These are phyloP conservation scores for Merops nubicus DNA, from an alignment of 2,113 vertebrate species.

Conservation along the genomic window DNA sequence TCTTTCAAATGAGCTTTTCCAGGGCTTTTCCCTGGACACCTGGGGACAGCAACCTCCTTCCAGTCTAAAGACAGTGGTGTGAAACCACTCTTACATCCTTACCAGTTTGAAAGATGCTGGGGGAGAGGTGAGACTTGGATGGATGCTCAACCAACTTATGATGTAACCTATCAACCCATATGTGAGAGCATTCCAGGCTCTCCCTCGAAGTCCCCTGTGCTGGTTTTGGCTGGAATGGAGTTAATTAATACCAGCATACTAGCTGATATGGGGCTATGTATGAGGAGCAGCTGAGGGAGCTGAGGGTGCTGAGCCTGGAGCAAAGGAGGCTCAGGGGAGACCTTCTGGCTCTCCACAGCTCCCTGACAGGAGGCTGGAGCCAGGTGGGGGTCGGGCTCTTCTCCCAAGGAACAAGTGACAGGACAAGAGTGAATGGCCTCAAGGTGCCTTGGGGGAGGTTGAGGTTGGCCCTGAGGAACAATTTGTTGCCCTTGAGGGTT, in stretches of 20 bases:
- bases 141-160: fast-evolving
- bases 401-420: neutral
- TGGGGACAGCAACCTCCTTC: neutral
- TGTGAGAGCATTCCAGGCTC: neutral
- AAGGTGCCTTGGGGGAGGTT: neutral
- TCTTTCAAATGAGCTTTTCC: neutral
- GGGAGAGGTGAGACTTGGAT: neutral
- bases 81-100: neutral
- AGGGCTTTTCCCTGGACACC: neutral
- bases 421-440: neutral
- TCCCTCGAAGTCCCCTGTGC: neutral
- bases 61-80: neutral
- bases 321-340: neutral
- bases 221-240: neutral
- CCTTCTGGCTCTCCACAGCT: neutral
- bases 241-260: neutral
- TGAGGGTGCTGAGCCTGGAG: neutral
- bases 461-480: neutral
- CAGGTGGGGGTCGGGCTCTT: neutral
- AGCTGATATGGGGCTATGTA: neutral
- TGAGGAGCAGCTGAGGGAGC: neutral
- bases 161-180: fast-evolving
- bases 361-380: neutral
- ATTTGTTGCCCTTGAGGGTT: neutral
- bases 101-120: neutral